Conservation (phyloP, 2,113 vertebrate genomes). For the Corvus moneduloides region DNA sequence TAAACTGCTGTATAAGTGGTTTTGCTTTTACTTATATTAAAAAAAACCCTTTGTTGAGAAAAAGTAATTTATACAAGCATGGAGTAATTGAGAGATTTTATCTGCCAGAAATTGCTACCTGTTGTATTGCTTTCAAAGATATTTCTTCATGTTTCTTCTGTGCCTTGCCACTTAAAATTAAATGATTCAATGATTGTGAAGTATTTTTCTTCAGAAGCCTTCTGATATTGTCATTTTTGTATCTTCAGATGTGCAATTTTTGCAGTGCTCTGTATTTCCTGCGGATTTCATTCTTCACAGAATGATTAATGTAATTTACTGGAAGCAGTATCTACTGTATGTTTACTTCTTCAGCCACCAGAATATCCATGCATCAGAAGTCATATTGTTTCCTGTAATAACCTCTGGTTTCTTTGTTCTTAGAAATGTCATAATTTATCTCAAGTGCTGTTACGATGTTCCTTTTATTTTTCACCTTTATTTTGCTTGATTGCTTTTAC, state of each 20-base stretch:
- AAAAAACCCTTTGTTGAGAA: not conserved
- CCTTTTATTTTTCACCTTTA: constrained; percentile 1
- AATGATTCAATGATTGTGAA: constrained; percentile 21
- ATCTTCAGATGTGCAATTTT: constrained; percentile 18
- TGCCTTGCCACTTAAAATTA: constrained; percentile 41
- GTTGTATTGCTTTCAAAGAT: not conserved
- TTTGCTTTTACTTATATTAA: not conserved
- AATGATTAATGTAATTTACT: constrained; percentile 12
- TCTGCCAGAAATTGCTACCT: constrained; percentile 19
- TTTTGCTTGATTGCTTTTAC: not conserved
- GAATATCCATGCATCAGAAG: not conserved
- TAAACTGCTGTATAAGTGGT: not conserved
- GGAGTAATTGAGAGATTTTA: not conserved
- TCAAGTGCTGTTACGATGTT: not conserved
- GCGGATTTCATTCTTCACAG: constrained; percentile 18
- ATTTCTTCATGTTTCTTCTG: constrained; percentile 17
- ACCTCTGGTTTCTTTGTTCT: not conserved
- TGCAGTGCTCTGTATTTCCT: constrained; percentile 2
- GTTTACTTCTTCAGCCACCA: not conserved
- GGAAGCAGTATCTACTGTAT: not conserved
- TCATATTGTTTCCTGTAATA: not conserved
- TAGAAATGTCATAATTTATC: not conserved
- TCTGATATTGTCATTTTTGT: constrained; percentile 57
- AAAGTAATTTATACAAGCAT: not conserved
- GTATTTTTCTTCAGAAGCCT: constrained; percentile 34